Base-by-base conservation (phyloP, 37 sponge, comb jelly and placozoan genomes). In the Oopsacas minuta region DNA sequence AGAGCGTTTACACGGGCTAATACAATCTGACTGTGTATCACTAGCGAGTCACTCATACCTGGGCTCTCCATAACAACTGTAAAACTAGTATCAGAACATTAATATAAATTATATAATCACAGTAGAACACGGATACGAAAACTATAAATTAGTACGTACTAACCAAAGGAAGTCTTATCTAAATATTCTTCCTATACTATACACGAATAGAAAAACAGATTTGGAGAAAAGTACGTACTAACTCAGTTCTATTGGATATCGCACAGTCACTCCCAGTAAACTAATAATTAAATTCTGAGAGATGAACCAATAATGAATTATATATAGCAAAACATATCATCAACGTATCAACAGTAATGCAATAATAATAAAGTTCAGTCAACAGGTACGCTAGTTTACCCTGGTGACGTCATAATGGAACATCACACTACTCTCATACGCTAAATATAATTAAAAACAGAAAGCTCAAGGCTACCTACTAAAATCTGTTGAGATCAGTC, bases 1-100 rank as follows among this genome's bases (percentile, higher is more conserved):
- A 95, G 91, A 0, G 51, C 28, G 87, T 95, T 86, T 10, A 95
- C 90, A 15, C 81, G 88, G 10, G 52, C 84, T 0, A 95, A 86
- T 5, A 92, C 85, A 12, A 38, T 84, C 30, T 38, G 53, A 30
- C 89, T 82, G 82, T 88, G 88, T 25, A 34, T n/a, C 30, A 61
- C 75, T 34, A 61, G 75, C 75, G 75, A 61, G 75, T 61, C 75
- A 12, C 75, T 61, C 75, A 61, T 61, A 12, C 75, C 75, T 3
- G 75, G 75, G 30, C 28, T 61, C 7, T 61, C 75, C 75, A 61
- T 61, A 3, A 5, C 28, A 46, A 22, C 51, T 46, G 17, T n/a
- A n/a, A n/a, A n/a, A n/a, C n/a, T n/a, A n/a, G n/a, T n/a, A n/a
- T n/a, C n/a, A n/a, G n/a, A n/a, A n/a, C n/a, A n/a, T n/a, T n/a